Base-by-base conservation (phyloP, 2,888 invertebrate species). In the Scelioninae gen. 1 region DNA sequence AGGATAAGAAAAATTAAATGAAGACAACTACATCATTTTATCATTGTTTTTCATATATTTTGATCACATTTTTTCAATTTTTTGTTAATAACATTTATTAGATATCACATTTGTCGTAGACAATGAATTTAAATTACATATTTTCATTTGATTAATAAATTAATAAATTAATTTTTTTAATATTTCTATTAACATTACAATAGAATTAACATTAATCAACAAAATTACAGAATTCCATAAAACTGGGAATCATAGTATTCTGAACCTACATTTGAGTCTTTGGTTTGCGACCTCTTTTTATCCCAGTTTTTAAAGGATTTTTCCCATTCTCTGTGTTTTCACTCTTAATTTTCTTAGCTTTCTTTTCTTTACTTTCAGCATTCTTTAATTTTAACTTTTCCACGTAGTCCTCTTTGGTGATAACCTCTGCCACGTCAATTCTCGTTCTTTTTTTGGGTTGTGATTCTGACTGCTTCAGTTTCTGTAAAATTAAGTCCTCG, bases 241-340 rank as follows among this genome's bases (percentile, higher is more conserved):
- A 38, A 4, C 38, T 38, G 10, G 38, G 5, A 34, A 34, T 34
- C 5, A 10, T 38, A 9, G 38, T 9, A 4, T 1, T 38, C 38
- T 1, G 38, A 62, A 15, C 45, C 13, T 45, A 62, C 31, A 15
- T 45, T 31, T 62, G 29, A 38, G 15, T 4, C 31, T 62, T 62
- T 62, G n/a, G 45, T 62, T 62, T 45, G 23, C 62, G 43, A 43
- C 60, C 60, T 60, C 45, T 62, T 62, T 62, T 62, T 62, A 31
- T 6, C 29, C 60, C 23, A 60, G 43, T 6, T 60, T 60, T 16
- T 16, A n/a, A 43, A 23, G 60, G 5, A 43, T 1, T 62, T 62
- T 65, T 34, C 11, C 49, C 16, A 34, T 65, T 49, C 23, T 65
- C 63, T 3, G 0, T 8, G 6, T 49, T 65, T 65, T 49, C 49